Conservation (phyloP, 2,113 vertebrate genomes). For the Sitta europaea region DNA sequence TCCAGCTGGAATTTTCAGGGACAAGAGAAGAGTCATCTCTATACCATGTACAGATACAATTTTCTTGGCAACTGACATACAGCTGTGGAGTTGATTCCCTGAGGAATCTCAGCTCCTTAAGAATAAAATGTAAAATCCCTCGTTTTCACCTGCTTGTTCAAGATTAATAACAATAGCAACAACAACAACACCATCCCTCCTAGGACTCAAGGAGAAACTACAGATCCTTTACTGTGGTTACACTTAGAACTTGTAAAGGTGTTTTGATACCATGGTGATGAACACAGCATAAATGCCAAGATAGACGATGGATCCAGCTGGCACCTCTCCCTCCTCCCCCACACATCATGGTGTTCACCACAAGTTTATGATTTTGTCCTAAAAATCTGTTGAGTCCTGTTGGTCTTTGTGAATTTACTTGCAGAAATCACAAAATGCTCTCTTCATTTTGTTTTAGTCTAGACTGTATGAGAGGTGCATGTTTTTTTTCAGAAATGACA, state of each 20-base stretch:
- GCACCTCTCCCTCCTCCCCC: slow-evolving; percentile 37
- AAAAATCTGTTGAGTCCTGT: slow-evolving; percentile 25
- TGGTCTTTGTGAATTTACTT: background rate
- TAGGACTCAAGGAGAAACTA: background rate
- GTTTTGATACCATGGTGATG: slow-evolving; percentile 53
- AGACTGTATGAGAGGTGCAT: background rate
- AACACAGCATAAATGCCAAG: slow-evolving; percentile 25
- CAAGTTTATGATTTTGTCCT: slow-evolving; percentile 43
- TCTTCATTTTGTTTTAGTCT: background rate
- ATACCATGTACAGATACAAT: background rate
- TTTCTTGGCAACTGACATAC: background rate
- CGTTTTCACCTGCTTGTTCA: background rate
- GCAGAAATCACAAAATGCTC: background rate
- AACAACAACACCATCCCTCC: background rate
- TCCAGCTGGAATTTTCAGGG: background rate
- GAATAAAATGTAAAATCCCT: background rate
- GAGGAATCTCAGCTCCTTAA: background rate
- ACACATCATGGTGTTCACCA: slow-evolving; percentile 42
- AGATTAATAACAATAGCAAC: background rate
- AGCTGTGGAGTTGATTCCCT: background rate
- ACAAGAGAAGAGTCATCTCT: background rate
- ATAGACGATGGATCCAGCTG: slow-evolving; percentile 31
- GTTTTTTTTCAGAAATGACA: background rate
- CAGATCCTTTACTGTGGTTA: background rate
- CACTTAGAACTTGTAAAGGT: slow-evolving; percentile 34